phyloP scores from a whole-genome alignment of 2,888 invertebrate species.

The Noctuana brunneofusca region DNA sequence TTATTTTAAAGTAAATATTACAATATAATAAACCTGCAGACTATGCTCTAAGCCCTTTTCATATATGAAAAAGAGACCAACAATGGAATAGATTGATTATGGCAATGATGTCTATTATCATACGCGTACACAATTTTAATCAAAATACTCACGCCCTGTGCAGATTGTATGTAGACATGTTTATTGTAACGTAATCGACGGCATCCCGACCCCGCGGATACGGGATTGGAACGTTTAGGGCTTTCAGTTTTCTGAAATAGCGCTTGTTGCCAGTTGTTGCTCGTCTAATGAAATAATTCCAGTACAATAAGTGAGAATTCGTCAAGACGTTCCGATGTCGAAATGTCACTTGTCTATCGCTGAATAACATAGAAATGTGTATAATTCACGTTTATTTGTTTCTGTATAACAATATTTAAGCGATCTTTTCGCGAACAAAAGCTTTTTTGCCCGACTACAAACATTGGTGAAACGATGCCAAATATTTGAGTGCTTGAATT shows the following conservation, averaged over 20 bases:
- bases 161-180: not conserved
- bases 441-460: not conserved
- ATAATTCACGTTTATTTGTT: not conserved
- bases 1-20: too few species aligned
- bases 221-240: not conserved
- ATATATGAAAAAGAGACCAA: too few species aligned
- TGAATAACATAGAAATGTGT: not conserved
- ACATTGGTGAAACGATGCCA: not conserved
- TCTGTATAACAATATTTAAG: not conserved
- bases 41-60: too few species aligned
- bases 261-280: not conserved
- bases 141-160: not conserved
- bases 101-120: too few species aligned
- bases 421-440: too few species aligned
- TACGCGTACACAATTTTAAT: not conserved
- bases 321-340: too few species aligned
- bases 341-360: not conserved
- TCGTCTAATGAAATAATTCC: not conserved
- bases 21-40: too few species aligned
- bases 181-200: not conserved
- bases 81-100: too few species aligned
- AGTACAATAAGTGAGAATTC: too few species aligned
- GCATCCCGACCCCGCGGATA: not conserved
- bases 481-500: too few species aligned
- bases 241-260: not conserved